A percentile compares a stretch with the other conserved stretches of the same genome.
Evolutionary conservation across 2,113 vertebrate species (phyloP).

Genomic region (Actenoides hombroni): DNA sequence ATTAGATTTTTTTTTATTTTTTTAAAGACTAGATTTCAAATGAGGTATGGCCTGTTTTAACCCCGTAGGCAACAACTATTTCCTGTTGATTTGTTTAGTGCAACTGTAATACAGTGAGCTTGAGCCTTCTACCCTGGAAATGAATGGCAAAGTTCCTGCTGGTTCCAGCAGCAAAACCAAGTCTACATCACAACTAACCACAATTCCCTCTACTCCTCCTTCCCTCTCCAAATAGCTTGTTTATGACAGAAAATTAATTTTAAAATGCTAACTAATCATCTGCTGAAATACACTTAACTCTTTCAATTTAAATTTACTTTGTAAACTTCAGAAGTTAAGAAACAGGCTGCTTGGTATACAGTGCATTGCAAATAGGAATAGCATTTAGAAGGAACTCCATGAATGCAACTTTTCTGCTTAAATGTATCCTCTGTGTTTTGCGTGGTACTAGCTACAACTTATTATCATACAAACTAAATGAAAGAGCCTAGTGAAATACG

Average conservation of each 20-base stretch:
- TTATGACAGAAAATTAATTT: neutral
- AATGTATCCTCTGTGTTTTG: neutral
- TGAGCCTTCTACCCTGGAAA: neutral
- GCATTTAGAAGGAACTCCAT: neutral
- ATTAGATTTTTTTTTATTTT: neutral
- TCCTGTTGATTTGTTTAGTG: neutral
- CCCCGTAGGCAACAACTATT: neutral
- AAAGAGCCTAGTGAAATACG: slow-evolving; percentile 13
- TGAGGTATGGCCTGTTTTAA: neutral
- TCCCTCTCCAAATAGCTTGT: neutral
- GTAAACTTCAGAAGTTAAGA: neutral
- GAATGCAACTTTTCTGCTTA: neutral
- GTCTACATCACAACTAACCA: neutral
- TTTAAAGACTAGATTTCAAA: neutral
- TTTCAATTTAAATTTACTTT: neutral
- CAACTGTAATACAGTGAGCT: neutral
- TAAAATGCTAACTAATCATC: neutral
- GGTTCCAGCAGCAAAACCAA: neutral
- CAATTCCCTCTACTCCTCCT: neutral
- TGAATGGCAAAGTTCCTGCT: neutral
- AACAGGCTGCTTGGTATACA: neutral
- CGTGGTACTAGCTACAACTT: neutral
- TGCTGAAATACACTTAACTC: neutral
- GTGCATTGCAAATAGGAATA: neutral
- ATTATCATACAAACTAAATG: slow-evolving; percentile 1